Evolutionary conservation across 2,113 vertebrate genomes (phyloP).

Genomic region (Polypterus senegalus): DNA sequence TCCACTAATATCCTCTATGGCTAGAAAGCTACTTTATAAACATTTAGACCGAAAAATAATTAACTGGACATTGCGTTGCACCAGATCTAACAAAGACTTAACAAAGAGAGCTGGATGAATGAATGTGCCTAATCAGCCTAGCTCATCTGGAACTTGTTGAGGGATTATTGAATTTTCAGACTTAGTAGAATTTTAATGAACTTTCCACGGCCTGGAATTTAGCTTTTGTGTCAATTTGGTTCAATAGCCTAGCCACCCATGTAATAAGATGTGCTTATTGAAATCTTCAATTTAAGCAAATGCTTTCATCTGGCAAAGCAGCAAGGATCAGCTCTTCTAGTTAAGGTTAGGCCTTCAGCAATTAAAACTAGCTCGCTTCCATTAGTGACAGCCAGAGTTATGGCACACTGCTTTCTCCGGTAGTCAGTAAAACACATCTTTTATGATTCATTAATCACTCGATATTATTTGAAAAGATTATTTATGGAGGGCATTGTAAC

Average conservation of each 20-base stretch:
- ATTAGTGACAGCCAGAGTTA: no score
- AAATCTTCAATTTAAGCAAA: slow-evolving; percentile 50
- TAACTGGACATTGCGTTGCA: no score
- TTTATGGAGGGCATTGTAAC: no score
- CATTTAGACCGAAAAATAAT: slow-evolving; percentile 51
- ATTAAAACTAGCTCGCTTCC: no score
- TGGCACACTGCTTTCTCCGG: no score
- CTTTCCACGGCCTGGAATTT: slow-evolving; percentile 56
- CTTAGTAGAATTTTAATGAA: slow-evolving; percentile 81
- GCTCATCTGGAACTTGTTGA: slow-evolving; percentile 61
- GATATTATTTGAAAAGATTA: no score
- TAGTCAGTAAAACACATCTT: no score
- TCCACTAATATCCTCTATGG: neutral
- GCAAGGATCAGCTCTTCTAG: no score
- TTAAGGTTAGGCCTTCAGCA: no score
- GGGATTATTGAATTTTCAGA: slow-evolving; percentile 80
- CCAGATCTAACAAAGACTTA: slow-evolving; percentile 55
- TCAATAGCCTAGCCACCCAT: slow-evolving; percentile 77
- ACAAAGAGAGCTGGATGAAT: slow-evolving; percentile 58
- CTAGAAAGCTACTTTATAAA: neutral
- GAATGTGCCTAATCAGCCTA: slow-evolving; percentile 67
- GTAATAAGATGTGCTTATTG: slow-evolving; percentile 70
- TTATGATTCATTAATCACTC: no score
- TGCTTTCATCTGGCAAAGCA: slow-evolving; percentile 8
- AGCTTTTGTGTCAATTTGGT: slow-evolving; percentile 59